Evolutionary conservation across 2,113 vertebrate species (phyloP), one percentile per base, ranked within the genome.

Genomic region (Illadopsis cleaveri): DNA sequence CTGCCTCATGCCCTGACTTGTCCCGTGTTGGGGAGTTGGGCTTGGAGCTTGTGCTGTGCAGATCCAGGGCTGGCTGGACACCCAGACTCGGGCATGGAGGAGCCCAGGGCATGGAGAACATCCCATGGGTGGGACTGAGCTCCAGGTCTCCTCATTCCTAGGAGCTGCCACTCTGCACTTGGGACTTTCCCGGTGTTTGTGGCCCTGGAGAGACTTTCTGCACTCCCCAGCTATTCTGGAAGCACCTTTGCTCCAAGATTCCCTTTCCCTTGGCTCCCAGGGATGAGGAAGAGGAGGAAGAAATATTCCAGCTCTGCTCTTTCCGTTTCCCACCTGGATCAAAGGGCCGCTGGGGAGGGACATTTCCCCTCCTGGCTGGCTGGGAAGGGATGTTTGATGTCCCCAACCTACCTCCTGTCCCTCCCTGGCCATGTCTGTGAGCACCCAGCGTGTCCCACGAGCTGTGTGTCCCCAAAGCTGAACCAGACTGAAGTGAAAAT

Each of bases 121-220:
- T 60, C 71, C 44, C 14, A 0, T 3, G 53, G 58, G 3, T 12
- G 35, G 56, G 8, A 6, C 18, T 22, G 35, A 72, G 51, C 70
- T 35, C 62, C 35, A 5, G 11, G 5, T 4, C 69, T 42, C 48
- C 10, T 5, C 35, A 1, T 15, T 12, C 10, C 0, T 19, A 5
- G 22, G 18, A 56, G 20, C 80, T 77, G 28, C 31, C 1, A 0
- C 53, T 57, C 76, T 17, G 20, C 42, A n/a, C 10, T 5, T 6
- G 0, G 4, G 38, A 37, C 16, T 28, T 80, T 31, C 31, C 5
- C 9, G 1, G 23, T 0, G 11, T 40, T 2, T 5, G 10, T 25
- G 44, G 13, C 40, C 27, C 40, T 38, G 64, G 18, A 45, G 77
- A 56, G 54, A 12, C 9, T 42, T 44, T 4, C 69, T 77, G 17